Evolutionary conservation across 2,797 vertebrate species (phyloP).

Genomic region (Cynodonichthys magdalenae): DNA sequence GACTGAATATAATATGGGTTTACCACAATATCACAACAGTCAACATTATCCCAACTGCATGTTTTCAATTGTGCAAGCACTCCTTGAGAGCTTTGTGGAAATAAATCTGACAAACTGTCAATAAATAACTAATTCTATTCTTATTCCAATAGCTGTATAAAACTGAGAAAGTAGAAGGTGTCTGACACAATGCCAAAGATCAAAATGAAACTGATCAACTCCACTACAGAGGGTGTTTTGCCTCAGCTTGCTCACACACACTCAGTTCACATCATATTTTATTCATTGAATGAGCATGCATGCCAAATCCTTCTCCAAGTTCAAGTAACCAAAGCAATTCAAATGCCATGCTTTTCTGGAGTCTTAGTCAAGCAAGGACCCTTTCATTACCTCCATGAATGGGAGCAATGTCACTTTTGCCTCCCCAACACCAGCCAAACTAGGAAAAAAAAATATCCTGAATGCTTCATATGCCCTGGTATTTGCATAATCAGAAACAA

Average conservation of each 20-base stretch:
- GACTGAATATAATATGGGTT: no score
- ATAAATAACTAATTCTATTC: neutral
- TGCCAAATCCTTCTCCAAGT: slow-evolving; percentile 68
- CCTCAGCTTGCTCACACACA: slow-evolving; percentile 31
- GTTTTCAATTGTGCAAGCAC: no score
- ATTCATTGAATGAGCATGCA: slow-evolving; percentile 52
- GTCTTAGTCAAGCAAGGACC: slow-evolving; percentile 48
- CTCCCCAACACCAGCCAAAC: slow-evolving; percentile 46
- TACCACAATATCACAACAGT: no score
- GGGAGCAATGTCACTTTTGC: slow-evolving; percentile 45
- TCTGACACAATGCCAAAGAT: slow-evolving; percentile 29
- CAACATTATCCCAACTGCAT: no score
- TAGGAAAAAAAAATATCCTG: slow-evolving; percentile 30
- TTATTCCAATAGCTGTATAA: neutral
- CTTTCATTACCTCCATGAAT: slow-evolving; percentile 41
- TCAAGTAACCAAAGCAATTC: slow-evolving; percentile 67
- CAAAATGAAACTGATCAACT: slow-evolving; percentile 38
- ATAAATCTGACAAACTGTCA: neutral
- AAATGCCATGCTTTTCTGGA: slow-evolving; percentile 60
- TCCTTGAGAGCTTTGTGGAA: no score
- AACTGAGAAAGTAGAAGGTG: neutral
- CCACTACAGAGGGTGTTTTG: slow-evolving; percentile 27
- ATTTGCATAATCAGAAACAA: slow-evolving; percentile 77
- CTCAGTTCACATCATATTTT: slow-evolving; percentile 56
- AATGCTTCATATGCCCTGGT: slow-evolving; percentile 58